Conservation (phyloP, 2,797 vertebrate species). For the Miichthys miiuy region DNA sequence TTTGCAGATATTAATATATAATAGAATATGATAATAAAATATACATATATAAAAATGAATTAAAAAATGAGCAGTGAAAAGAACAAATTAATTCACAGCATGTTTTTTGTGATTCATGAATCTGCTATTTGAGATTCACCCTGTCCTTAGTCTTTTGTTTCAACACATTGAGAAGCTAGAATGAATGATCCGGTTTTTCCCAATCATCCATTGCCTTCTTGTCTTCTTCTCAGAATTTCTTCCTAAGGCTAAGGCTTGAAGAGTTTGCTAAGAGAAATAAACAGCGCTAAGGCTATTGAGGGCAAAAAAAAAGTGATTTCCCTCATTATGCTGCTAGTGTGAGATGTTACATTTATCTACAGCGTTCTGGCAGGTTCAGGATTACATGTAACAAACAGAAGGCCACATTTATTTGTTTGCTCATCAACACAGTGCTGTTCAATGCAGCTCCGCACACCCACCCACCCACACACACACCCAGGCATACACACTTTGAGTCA, state of each 20-base stretch:
- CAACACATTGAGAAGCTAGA: not conserved
- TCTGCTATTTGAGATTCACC: not conserved
- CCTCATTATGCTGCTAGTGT: not conserved
- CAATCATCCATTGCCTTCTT: not conserved
- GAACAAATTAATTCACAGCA: too few species aligned
- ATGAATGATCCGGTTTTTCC: not conserved
- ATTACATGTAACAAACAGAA: not conserved
- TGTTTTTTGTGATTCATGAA: not conserved
- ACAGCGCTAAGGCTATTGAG: not conserved
- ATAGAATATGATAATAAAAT: too few species aligned
- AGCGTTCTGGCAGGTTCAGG: not conserved
- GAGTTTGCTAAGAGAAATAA: not conserved
- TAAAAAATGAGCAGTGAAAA: too few species aligned
- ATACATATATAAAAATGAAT: too few species aligned
- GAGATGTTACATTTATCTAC: not conserved
- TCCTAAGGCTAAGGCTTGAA: not conserved
- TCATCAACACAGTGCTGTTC: not conserved
- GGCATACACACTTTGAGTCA: not conserved
- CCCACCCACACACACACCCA: not conserved
- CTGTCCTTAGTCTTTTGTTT: not conserved
- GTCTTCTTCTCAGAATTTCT: not conserved
- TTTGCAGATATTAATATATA: too few species aligned
- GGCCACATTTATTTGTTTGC: conserved; percentile 5
- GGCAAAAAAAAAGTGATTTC: not conserved
- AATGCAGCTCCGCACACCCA: not conserved